Evolutionary conservation across 2,797 vertebrate species (phyloP).

Genomic region (Decapterus maruadsi): DNA sequence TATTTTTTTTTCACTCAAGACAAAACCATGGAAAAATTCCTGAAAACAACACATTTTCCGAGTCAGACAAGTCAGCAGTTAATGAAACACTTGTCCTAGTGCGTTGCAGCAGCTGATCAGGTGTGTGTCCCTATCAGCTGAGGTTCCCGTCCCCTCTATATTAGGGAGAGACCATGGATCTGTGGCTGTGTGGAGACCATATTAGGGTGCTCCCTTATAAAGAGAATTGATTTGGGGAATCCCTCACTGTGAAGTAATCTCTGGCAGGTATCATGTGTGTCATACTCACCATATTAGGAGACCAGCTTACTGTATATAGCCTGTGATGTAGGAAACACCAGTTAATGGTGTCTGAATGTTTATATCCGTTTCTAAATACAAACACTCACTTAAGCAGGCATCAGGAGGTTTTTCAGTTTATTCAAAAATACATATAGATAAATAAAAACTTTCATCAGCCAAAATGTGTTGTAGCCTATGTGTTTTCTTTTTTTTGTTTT

Average conservation of each 20-base stretch:
- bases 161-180: slow-evolving; percentile 34
- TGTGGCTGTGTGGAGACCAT: slow-evolving; percentile 49
- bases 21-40: neutral
- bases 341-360: neutral
- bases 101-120: neutral
- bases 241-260: slow-evolving; percentile 58
- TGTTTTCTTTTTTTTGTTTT: too few species aligned
- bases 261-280: slow-evolving; percentile 15
- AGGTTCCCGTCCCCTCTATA: slow-evolving; percentile 32
- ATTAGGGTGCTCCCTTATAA: slow-evolving; percentile 73
- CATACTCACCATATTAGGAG: slow-evolving; percentile 47
- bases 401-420: neutral
- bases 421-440: too few species aligned
- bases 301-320: neutral
- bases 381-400: neutral
- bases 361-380: too few species aligned
- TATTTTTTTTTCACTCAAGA: neutral
- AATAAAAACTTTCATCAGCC: too few species aligned
- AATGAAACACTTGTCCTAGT: neutral
- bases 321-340: neutral
- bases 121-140: neutral
- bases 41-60: neutral
- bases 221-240: slow-evolving; percentile 74
- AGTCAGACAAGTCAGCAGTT: neutral
- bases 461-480: too few species aligned